phyloP scores from a whole-genome alignment of 2,888 invertebrate genomes.

The Drosophila picticornis region DNA sequence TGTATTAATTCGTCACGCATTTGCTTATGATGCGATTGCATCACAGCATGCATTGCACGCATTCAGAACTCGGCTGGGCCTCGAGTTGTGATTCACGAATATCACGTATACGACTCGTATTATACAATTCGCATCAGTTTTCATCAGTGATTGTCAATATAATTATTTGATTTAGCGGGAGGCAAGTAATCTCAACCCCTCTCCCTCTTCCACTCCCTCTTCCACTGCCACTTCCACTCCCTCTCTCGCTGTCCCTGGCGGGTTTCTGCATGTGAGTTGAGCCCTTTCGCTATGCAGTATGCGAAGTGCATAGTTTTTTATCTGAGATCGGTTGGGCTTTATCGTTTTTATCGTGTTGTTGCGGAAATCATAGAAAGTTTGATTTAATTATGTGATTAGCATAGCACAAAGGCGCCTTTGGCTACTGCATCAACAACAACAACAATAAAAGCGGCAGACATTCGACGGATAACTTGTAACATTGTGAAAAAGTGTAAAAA shows the following conservation, averaged over 20 bases:
- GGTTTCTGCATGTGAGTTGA: conserved; percentile 17
- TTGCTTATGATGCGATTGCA: conserved; percentile 31
- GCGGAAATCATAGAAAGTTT: conserved; percentile 76
- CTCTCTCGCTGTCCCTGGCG: neutral
- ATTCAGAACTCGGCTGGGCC: conserved; percentile 19
- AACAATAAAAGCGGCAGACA: conserved; percentile 18
- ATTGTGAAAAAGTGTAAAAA: conserved; percentile 72
- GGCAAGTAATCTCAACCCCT: neutral
- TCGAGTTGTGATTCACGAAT: conserved; percentile 29
- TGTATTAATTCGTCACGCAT: conserved; percentile 28
- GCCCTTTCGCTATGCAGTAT: conserved; percentile 42
- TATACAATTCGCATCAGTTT: neutral
- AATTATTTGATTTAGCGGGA: conserved; percentile 11
- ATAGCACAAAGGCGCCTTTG: conserved; percentile 69
- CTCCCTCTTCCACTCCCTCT: neutral
- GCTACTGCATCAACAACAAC: conserved; percentile 21
- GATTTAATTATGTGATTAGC: conserved; percentile 79
- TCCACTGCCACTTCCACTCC: neutral
- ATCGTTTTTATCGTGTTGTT: conserved; percentile 17
- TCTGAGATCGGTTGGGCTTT: neutral
- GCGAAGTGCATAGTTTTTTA: conserved; percentile 11
- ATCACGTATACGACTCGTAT: conserved; percentile 46
- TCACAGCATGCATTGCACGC: conserved; percentile 24
- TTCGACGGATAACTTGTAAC: conserved; percentile 58
- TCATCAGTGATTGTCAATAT: conserved; percentile 3